These are phyloP conservation scores for Opisthocomus hoazin DNA, from an alignment of 2,113 vertebrate genomes.

Conservation along the genomic window DNA sequence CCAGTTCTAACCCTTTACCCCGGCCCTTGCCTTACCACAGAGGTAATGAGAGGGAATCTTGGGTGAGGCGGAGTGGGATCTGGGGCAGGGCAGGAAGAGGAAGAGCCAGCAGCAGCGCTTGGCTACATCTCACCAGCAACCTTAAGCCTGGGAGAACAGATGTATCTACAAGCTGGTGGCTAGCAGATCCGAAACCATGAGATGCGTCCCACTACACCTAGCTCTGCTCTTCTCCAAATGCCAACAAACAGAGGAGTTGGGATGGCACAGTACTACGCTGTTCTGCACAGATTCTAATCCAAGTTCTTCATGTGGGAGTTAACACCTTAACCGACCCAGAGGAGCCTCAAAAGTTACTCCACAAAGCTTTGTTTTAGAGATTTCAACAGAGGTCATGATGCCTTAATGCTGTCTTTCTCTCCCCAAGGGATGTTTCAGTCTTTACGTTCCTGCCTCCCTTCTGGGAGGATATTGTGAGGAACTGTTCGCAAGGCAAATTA, in stretches of 20 bases:
- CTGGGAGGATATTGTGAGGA: background rate
- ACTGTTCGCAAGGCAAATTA: background rate
- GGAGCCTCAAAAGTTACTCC: background rate
- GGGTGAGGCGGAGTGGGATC: background rate
- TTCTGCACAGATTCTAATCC: background rate
- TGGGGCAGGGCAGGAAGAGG: background rate
- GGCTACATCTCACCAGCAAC: background rate
- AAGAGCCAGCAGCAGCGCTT: background rate
- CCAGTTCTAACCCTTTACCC: background rate
- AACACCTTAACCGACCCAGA: background rate
- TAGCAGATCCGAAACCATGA: background rate
- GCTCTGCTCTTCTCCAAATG: background rate
- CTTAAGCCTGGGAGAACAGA: background rate
- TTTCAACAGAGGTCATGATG: fast-evolving
- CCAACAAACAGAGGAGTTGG: background rate
- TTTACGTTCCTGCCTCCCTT: background rate
- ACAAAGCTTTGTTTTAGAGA: background rate
- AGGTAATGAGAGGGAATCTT: background rate
- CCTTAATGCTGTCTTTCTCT: background rate
- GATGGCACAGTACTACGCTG: background rate
- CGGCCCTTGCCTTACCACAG: background rate
- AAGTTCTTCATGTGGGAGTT: background rate
- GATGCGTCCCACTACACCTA: background rate
- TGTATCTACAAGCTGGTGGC: background rate
- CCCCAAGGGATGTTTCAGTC: background rate